Evolutionary conservation across 2,113 vertebrate genomes (phyloP).

Genomic region (Nanorana parkeri): DNA sequence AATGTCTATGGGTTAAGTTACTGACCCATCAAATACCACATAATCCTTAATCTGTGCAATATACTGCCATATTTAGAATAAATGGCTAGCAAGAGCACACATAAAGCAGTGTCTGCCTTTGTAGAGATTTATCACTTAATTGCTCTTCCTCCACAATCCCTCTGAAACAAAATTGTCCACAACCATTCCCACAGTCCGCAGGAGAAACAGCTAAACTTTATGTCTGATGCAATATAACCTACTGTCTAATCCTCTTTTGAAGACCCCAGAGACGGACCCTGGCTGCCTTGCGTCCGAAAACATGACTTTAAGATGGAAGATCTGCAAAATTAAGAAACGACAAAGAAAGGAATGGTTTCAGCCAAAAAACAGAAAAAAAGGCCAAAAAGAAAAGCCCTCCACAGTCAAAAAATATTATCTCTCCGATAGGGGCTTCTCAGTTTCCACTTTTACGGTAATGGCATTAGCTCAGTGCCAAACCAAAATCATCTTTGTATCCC

Average conservation of each 20-base stretch:
- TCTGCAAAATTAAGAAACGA: no score
- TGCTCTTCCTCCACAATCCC: background rate
- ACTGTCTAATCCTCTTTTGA: background rate
- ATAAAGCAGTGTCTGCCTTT: background rate
- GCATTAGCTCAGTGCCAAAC: background rate
- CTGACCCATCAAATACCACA: no score
- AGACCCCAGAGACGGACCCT: background rate
- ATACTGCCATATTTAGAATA: no score
- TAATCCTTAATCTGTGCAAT: no score
- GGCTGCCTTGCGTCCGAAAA: no score
- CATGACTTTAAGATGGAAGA: no score
- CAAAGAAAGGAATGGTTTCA: no score
- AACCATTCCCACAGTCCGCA: background rate
- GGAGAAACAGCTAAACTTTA: background rate
- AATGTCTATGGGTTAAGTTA: no score
- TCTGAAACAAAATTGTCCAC: background rate
- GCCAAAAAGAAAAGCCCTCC: background rate
- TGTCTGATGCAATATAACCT: background rate
- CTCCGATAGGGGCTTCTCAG: background rate
- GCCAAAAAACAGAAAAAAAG: background rate
- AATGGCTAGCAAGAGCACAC: no score
- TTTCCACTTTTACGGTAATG: conserved; percentile 8
- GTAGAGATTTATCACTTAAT: background rate
- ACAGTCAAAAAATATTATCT: background rate
- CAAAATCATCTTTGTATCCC: background rate